Evolutionary conservation across 2,113 vertebrate species (phyloP), one percentile per base, ranked within the genome.

Genomic region (Geothlypis trichas): DNA sequence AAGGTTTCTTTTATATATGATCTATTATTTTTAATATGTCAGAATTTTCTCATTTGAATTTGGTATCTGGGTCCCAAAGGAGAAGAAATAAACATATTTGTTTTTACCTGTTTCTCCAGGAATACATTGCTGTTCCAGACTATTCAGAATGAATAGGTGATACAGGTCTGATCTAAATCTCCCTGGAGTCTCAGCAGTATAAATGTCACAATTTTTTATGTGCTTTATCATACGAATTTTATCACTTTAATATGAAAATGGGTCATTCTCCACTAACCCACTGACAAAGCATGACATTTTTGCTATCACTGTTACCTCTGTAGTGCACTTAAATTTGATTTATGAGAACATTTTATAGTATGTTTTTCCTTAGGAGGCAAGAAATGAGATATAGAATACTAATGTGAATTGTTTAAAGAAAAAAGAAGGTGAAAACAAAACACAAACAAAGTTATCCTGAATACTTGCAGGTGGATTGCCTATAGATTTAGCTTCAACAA

Each of bases 201-300:
- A 95, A 96, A 72, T 96, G 24, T 95, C 95, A 90, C 57, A 39
- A 52, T 84, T 88, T 80, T 96, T 97, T 90, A 93, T 97, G 37
- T 89, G 42, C 86, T 95, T 97, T 97, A 96, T 96, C 93, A 95
- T 68, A 93, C 24, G 77, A 71, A 90, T 96, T 96, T 97, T 96
- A 98, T 96, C 79, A 94, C 82, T 96, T 97, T 95, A 93, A 68
- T 96, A 96, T 96, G 94, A 97, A 98, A 97, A 98, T 96, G 65
- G 69, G 81, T 96, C 87, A 96, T 97, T 97, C 74, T 95, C 78
- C 69, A 97, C 88, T 96, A 95, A 98, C 84, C 62, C 81, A 87
- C 57, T 96, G 86, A 84, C 92, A 97, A 97, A 96, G 42, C 41
- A 93, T 96, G 93, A 96, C 94, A 95, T 93, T 97, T 98, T 96